phyloP scores from a whole-genome alignment of 2,113 vertebrate species.

The Etia nguti region DNA sequence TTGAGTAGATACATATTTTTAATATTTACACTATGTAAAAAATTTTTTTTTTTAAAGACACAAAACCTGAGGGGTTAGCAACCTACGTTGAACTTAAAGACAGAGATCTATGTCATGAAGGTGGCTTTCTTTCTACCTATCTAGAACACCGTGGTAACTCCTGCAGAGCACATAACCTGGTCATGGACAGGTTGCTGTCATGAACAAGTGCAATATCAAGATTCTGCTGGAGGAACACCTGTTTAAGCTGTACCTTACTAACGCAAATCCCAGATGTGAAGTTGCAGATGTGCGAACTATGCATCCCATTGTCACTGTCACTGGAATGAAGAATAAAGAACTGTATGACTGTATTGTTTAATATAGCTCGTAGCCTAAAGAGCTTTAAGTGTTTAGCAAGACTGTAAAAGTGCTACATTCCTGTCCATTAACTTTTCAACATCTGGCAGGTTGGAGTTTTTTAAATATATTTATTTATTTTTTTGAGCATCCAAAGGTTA shows the following conservation, averaged over 20 bases:
- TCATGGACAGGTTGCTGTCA: neutral
- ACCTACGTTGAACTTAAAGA: neutral
- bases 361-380: neutral
- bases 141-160: neutral
- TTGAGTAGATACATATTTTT: neutral
- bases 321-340: fast-evolving
- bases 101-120: neutral
- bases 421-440: neutral
- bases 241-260: fast-evolving
- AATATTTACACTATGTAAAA: neutral
- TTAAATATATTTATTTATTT: neutral
- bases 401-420: neutral
- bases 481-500: neutral
- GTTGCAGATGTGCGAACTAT: neutral
- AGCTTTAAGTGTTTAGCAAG: neutral
- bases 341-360: neutral
- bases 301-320: neutral
- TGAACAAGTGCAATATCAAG: neutral
- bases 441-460: neutral
- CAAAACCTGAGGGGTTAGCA: neutral
- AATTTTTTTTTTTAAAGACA: neutral
- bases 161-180: neutral
- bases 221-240: neutral
- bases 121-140: fast-evolving
- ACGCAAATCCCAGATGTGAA: neutral